phyloP scores from a whole-genome alignment of 2,888 invertebrate species.

The Heliconius cydno region DNA sequence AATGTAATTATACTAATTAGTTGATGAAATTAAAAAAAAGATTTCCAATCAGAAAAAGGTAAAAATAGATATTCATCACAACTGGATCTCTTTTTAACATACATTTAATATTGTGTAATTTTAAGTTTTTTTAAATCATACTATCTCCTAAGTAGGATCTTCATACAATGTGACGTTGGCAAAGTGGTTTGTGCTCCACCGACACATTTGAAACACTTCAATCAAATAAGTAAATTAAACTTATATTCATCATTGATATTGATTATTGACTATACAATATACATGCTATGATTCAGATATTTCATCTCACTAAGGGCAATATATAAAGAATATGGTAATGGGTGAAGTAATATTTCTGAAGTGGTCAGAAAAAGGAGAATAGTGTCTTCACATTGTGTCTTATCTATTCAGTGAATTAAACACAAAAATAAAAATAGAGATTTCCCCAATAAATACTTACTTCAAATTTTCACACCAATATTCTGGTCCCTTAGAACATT shows the following conservation, averaged over 20 bases:
- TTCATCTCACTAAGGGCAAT: background rate
- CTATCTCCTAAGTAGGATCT: no score
- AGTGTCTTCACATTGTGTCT: no score
- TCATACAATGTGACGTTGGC: background rate
- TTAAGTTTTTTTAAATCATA: no score
- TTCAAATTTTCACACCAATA: conserved; percentile 75
- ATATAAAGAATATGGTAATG: no score
- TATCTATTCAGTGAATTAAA: no score
- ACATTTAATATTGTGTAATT: background rate
- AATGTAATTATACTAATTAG: background rate
- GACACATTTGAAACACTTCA: background rate
- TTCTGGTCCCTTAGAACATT: conserved; percentile 73
- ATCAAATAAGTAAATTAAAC: background rate
- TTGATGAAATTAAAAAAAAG: background rate
- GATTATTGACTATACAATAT: background rate
- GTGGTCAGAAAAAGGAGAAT: no score
- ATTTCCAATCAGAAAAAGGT: background rate
- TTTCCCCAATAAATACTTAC: conserved; percentile 57
- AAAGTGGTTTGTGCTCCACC: background rate
- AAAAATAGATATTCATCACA: background rate
- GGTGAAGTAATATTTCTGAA: no score
- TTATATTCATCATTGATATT: background rate
- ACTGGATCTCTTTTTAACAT: background rate
- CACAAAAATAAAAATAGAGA: background rate
- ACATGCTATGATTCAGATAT: background rate